phyloP scores from a whole-genome alignment of 2,797 vertebrate genomes.

The Threskiornis aethiopicus region DNA sequence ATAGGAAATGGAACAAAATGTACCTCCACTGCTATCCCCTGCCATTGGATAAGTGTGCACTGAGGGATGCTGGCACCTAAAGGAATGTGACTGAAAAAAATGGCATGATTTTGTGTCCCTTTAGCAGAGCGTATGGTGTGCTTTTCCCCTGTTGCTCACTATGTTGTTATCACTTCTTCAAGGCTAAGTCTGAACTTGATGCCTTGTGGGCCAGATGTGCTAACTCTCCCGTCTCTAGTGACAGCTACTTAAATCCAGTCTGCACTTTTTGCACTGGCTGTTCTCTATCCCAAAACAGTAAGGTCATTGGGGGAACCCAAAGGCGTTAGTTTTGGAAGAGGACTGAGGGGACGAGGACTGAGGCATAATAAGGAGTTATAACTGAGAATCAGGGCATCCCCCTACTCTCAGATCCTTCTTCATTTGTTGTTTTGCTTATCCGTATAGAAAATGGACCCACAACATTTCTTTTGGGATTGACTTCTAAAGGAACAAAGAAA shows the following conservation, averaged over 20 bases:
- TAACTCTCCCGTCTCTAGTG: neutral
- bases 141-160: rapidly evolving
- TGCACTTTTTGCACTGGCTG: neutral
- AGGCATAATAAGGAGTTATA: neutral
- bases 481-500: neutral
- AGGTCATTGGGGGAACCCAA: neutral
- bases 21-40: neutral
- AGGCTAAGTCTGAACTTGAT: neutral
- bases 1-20: neutral
- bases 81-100: neutral
- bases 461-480: neutral
- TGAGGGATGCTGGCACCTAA: neutral
- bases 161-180: neutral
- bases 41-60: neutral
- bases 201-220: neutral
- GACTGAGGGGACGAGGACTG: no score
- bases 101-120: neutral
- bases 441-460: neutral
- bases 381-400: neutral
- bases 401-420: neutral
- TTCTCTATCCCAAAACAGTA: neutral
- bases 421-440: neutral
- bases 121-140: rapidly evolving
- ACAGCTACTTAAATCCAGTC: neutral
- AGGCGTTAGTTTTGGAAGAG: rapidly evolving